Evolutionary conservation across 1,140 invertebrate species (phyloP).

Genomic region (Drosophila ananassae): DNA sequence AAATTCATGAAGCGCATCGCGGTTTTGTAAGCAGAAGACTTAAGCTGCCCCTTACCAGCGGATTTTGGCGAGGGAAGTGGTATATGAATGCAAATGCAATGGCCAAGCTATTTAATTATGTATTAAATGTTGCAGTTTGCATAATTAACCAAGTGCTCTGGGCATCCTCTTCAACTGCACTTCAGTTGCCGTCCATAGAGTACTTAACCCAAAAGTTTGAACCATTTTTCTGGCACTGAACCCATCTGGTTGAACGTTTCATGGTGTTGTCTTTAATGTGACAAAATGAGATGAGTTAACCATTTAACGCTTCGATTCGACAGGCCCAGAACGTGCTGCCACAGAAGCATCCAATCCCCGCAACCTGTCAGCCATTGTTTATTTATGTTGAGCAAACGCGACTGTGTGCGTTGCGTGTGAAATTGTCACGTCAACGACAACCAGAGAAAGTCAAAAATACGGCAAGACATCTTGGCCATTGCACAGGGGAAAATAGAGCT

Average conservation of each 20-base stretch:
- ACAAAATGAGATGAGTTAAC: constrained; percentile 39
- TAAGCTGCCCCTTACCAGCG: constrained; percentile 39
- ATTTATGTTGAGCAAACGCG: constrained; percentile 57
- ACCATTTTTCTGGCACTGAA: constrained; percentile 12
- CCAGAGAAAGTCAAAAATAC: constrained; percentile 70
- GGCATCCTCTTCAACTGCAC: constrained; percentile 22
- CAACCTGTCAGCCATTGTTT: constrained; percentile 52
- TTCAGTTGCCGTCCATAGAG: constrained; percentile 14
- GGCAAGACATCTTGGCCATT: constrained; percentile 53
- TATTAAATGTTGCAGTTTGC: constrained; percentile 53
- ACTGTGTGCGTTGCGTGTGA: constrained; percentile 61
- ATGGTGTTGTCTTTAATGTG: constrained; percentile 25
- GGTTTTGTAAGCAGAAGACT: constrained; percentile 59
- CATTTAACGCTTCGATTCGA: constrained; percentile 66
- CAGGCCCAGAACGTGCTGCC: constrained; percentile 55
- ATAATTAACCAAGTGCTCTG: constrained; percentile 52
- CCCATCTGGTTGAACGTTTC: constrained; percentile 31
- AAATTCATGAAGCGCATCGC: constrained; percentile 65
- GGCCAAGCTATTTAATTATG: constrained; percentile 55
- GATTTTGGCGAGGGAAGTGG: background rate
- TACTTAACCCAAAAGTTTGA: background rate
- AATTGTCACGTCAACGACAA: constrained; percentile 74
- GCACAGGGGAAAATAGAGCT: background rate
- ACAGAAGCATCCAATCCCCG: constrained; percentile 11
- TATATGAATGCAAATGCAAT: constrained; percentile 44